These are phyloP conservation scores for Channa maculata DNA, from an alignment of 2,113 vertebrate genomes.

Conservation along the genomic window DNA sequence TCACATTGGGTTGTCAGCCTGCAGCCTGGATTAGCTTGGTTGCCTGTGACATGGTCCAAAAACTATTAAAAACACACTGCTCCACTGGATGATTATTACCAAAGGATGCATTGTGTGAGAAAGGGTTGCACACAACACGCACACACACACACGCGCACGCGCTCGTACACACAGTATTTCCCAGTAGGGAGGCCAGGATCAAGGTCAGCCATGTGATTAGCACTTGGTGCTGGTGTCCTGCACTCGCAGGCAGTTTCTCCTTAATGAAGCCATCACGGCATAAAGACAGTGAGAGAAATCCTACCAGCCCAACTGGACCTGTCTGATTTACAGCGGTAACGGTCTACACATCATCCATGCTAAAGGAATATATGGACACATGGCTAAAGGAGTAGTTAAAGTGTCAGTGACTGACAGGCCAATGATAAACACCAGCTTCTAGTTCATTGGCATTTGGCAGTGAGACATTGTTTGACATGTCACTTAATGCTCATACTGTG, in stretches of 20 bases:
- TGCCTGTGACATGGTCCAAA: too few relatives aligned
- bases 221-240: slow-evolving; percentile 56
- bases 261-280: slow-evolving; percentile 71
- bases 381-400: slow-evolving; percentile 52
- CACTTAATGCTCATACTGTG: slow-evolving; percentile 7
- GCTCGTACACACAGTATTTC: too few relatives aligned
- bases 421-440: slow-evolving; percentile 32
- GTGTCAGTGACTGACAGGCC: slow-evolving; percentile 47
- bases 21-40: too few relatives aligned
- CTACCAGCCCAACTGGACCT: slow-evolving; percentile 62
- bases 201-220: slow-evolving; percentile 72
- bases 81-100: too few relatives aligned
- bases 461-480: slow-evolving; percentile 39
- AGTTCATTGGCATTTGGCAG: slow-evolving; percentile 27
- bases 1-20: too few relatives aligned
- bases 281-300: slow-evolving; percentile 58
- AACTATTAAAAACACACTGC: too few relatives aligned
- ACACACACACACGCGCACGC: slow-evolving; percentile 20
- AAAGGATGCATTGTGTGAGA: too few relatives aligned
- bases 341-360: slow-evolving; percentile 58
- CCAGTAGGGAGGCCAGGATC: slow-evolving; percentile 21
- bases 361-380: slow-evolving; percentile 48
- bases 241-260: slow-evolving; percentile 60
- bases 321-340: slow-evolving; percentile 64
- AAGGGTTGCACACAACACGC: too few relatives aligned